Evolutionary conservation across 2,113 vertebrate genomes (phyloP), one percentile per base, ranked within the genome.

Genomic region (Arvicanthis niloticus): DNA sequence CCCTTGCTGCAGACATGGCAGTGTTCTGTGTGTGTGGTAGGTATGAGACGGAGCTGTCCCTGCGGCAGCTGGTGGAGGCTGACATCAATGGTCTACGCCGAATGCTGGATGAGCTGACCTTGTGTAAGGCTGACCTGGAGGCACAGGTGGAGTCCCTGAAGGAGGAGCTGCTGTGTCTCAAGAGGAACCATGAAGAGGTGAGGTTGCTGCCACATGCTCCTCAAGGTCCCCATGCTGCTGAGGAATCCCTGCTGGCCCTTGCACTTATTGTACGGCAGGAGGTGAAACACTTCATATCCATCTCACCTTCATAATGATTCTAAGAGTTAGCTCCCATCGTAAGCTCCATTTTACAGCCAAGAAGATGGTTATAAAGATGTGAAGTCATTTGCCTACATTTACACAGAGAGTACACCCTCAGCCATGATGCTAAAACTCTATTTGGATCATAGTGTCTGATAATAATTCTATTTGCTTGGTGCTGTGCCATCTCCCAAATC

Each of bases 171-270:
- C 98, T 99, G 92, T 99, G 98, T 87, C 99, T 99, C 37, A 99
- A 98, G 99, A 99, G 99, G 98, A 99, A 99, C 98, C 99, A 99
- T 0, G 99, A 99, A 68, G 99, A 99, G 95, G 99, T 99, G 97
- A 77, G 92, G 29, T 58, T 34, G 37, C 7, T 51, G 65, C 37
- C 16, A 1, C 0, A 7, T 0, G 13, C n/a, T 10, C 21, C 15
- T 26, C 10, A 4, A 2, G 3, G 29, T 29, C 45, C 42, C 72
- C 3, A 16, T 15, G 40, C 13, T 5, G 91, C 7, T 3, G 31
- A 24, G 75, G 58, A 91, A 17, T n/a, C 88, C 10, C 51, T 53
- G 48, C 48, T 58, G 26, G 70, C 7, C 53, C n/a, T 75, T 60
- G 72, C 51, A 67, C 42, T 45, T 42, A 11, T 45, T 8, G 6